Conservation (phyloP, 2,797 vertebrate genomes). For the Falco rusticolus region DNA sequence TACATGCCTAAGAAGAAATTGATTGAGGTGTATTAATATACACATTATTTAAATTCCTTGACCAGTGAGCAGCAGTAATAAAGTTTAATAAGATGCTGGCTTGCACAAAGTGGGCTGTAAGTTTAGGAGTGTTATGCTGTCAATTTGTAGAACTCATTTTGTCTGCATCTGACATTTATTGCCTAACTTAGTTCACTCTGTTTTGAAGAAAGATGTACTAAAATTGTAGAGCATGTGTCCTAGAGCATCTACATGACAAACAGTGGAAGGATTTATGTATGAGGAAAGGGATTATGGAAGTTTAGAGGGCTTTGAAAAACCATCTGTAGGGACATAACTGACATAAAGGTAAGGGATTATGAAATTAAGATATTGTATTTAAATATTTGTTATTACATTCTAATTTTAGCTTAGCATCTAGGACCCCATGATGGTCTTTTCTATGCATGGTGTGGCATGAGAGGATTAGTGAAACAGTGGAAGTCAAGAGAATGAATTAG, state of each 20-base stretch:
- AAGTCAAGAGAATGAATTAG: conserved; percentile 1
- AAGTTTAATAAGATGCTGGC: conserved; percentile 39
- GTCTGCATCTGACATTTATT: conserved; percentile 56
- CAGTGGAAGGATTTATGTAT: conserved; percentile 18
- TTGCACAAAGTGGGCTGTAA: conserved; percentile 23
- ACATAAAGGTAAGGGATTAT: conserved; percentile 14
- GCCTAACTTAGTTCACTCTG: neutral
- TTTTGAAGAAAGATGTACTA: conserved; percentile 39
- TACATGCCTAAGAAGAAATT: conserved; percentile 4
- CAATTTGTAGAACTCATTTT: conserved; percentile 37
- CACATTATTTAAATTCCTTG: conserved; percentile 36
- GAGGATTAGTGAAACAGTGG: neutral
- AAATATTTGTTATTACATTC: neutral
- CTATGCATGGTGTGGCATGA: neutral
- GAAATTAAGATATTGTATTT: neutral
- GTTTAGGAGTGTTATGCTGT: conserved; percentile 38
- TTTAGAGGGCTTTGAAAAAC: conserved; percentile 32
- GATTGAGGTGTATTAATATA: conserved; percentile 34
- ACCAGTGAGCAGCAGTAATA: conserved; percentile 49
- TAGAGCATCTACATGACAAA: conserved; percentile 21
- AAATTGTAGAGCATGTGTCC: conserved; percentile 46
- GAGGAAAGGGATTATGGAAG: conserved; percentile 14
- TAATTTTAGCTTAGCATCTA: neutral
- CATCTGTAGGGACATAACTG: conserved; percentile 6
- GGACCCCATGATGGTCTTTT: neutral